Evolutionary conservation across 2,797 vertebrate genomes (phyloP).

Genomic region (Melanotaenia trifasciata): DNA sequence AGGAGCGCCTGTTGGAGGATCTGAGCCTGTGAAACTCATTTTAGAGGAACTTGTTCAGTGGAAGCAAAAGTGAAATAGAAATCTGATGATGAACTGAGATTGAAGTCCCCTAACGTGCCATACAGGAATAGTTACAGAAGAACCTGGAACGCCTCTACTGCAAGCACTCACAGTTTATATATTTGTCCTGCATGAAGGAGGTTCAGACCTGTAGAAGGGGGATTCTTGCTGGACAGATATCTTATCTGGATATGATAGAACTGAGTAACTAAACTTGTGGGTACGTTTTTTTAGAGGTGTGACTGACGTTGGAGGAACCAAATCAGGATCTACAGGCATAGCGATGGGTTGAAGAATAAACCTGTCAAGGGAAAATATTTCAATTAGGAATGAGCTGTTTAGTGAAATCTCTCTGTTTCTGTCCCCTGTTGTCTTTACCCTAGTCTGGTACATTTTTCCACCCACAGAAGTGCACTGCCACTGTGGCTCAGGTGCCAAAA

Average conservation of each 20-base stretch:
- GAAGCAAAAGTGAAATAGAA: slow-evolving; percentile 47
- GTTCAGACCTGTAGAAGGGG: slow-evolving; percentile 37
- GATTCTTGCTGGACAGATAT: slow-evolving; percentile 33
- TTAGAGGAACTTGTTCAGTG: slow-evolving; percentile 62
- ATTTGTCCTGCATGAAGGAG: slow-evolving; percentile 40
- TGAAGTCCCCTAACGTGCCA: slow-evolving; percentile 46
- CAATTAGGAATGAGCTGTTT: slow-evolving; percentile 45
- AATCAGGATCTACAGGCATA: slow-evolving; percentile 51
- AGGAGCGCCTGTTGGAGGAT: slow-evolving; percentile 64
- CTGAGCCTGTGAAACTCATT: slow-evolving; percentile 67
- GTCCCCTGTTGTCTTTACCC: slow-evolving; percentile 49
- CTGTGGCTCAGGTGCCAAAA: slow-evolving; percentile 76
- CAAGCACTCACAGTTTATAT: slow-evolving; percentile 46
- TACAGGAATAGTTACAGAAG: slow-evolving; percentile 49
- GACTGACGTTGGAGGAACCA: slow-evolving; percentile 51
- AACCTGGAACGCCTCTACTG: slow-evolving; percentile 46
- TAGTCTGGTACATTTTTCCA: slow-evolving; percentile 44
- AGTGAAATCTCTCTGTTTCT: slow-evolving; percentile 37
- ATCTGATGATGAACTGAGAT: slow-evolving; percentile 3
- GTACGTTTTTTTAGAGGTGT: slow-evolving; percentile 44
- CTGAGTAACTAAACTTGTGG: slow-evolving; percentile 26
- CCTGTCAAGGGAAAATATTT: slow-evolving; percentile 37
- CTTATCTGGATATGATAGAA: slow-evolving; percentile 26
- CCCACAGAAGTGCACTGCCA: slow-evolving; percentile 72
- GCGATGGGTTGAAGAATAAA: slow-evolving; percentile 28